Percentiles rank a stretch among this genome's conserved stretches.
phyloP scores from a whole-genome alignment of 2,888 invertebrate species.

The Drosophila villosipedis region DNA sequence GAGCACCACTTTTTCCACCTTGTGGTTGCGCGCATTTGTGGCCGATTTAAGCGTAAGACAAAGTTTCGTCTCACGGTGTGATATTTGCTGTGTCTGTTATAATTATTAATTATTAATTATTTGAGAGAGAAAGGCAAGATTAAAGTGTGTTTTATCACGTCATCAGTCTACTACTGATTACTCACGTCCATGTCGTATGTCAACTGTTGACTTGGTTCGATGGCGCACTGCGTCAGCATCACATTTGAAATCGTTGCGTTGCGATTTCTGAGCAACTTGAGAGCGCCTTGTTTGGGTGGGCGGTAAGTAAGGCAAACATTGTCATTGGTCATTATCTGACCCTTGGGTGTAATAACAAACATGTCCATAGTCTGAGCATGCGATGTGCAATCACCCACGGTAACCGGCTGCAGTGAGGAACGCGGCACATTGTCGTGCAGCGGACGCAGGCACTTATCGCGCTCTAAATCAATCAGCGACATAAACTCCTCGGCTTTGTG shows the following conservation, averaged over 20 bases:
- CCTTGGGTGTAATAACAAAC: constrained; percentile 89
- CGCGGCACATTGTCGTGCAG: constrained; percentile 69
- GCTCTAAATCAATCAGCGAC: no score
- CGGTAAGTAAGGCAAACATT: constrained; percentile 90
- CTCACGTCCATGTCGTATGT: constrained; percentile 84
- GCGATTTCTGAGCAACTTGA: constrained; percentile 75
- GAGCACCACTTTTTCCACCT: constrained; percentile 75
- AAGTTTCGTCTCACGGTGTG: constrained; percentile 77
- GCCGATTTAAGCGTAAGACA: constrained; percentile 82
- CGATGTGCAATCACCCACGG: constrained; percentile 81
- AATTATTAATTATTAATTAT: no score
- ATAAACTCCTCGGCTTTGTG: no score
- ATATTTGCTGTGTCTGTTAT: constrained; percentile 83
- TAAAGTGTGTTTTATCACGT: constrained; percentile 6
- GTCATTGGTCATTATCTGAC: constrained; percentile 94
- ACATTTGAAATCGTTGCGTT: constrained; percentile 80
- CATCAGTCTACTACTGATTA: constrained; percentile 21
- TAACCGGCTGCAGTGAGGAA: constrained; percentile 71
- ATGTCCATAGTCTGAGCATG: constrained; percentile 87
- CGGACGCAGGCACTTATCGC: constrained; percentile 82
- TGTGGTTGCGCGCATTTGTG: constrained; percentile 66
- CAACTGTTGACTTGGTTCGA: constrained; percentile 82
- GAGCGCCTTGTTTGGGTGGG: constrained; percentile 65
- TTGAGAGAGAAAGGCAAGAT: neutral
- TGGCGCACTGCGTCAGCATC: constrained; percentile 80